Base-by-base conservation (phyloP, 2,888 invertebrate species). In the Lymantria dispar region DNA sequence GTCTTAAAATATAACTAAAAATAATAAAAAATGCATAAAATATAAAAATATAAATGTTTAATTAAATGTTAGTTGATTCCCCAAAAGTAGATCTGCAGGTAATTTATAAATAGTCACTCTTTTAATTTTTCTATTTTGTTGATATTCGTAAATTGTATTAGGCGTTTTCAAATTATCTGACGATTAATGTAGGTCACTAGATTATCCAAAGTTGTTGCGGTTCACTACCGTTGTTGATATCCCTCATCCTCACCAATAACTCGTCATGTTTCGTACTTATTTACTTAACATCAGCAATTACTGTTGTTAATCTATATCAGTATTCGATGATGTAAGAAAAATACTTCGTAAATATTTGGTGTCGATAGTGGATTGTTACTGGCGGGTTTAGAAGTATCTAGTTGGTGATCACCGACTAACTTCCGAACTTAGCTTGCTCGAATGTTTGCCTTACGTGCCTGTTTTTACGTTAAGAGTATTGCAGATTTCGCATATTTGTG, bases 391-490 rank as follows among this genome's bases (percentile, higher is more conserved):
- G 44, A 30, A n/a, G 38, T 38, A 9, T 33, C 11, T 38, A 12
- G 37, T 38, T 33, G 30, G 29, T 39, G n/a, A 12, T 37, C 10
- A 22, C 29, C 11, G 13, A 42, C 12, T 8, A n/a, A 22, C 42
- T 22, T 22, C 22, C 2, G 22, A 22, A 22, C 22, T 22, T 22
- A 22, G 22, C 22, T 29, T 33, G 42, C 11, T 8, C 30, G 15
- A 36, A 37, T 29, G 37, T 33, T 39, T 41, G 36, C 41, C 41
- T 47, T 22, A 42, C 22, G 47, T 42, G 47, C 37, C 47, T 47
- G 8, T 42, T 36, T 7, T 42, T 47, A 47, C 29, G 33, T 37
- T 14, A 42, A 42, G 36, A 36, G 13, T 29, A 8, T 15, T 36
- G 11, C 39, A 40, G 13, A 10, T 46, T 46, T 9, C 10, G 33